Evolutionary conservation across 2,888 invertebrate species (phyloP).

Genomic region (Clostera curtula): DNA sequence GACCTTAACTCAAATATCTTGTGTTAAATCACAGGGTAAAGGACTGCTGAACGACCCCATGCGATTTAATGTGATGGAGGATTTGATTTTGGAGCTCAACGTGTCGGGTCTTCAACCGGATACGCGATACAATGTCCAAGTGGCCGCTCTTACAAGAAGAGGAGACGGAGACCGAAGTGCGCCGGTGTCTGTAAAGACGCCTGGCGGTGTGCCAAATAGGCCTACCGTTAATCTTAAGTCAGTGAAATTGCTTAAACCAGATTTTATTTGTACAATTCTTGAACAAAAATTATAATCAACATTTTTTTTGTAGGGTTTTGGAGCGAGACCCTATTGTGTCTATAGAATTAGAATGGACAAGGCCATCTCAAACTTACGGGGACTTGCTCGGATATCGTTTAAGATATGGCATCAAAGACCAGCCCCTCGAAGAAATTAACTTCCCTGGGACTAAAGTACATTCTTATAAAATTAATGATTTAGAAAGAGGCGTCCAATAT

Average conservation of each 20-base stretch:
- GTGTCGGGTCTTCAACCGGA: slow-evolving; percentile 95
- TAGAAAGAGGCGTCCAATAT: slow-evolving; percentile 95
- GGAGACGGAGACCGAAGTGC: slow-evolving; percentile 96
- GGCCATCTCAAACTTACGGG: slow-evolving; percentile 92
- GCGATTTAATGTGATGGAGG: slow-evolving; percentile 89
- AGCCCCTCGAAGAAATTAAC: slow-evolving; percentile 81
- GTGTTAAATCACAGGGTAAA: slow-evolving; percentile 77
- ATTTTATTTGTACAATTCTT: slow-evolving; percentile 10
- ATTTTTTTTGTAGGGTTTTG: slow-evolving; percentile 77
- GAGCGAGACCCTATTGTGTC: slow-evolving; percentile 91
- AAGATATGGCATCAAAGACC: slow-evolving; percentile 90
- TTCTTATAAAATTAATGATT: slow-evolving; percentile 83
- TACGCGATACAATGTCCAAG: slow-evolving; percentile 94
- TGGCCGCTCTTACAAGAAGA: slow-evolving; percentile 95
- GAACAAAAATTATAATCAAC: slow-evolving; percentile 8
- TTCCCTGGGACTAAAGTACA: slow-evolving; percentile 80
- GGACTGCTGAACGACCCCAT: slow-evolving; percentile 90
- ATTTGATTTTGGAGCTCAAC: slow-evolving; percentile 84
- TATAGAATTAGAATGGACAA: slow-evolving; percentile 94
- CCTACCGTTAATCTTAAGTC: slow-evolving; percentile 88
- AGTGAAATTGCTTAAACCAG: slow-evolving; percentile 31
- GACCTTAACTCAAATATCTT: not conserved
- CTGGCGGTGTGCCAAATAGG: slow-evolving; percentile 92
- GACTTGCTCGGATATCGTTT: slow-evolving; percentile 90
- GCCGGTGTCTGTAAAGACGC: slow-evolving; percentile 90